Evolutionary conservation across 2,888 invertebrate species (phyloP), one percentile per base, ranked within the genome.

Genomic region (Pyrgus malvae): DNA sequence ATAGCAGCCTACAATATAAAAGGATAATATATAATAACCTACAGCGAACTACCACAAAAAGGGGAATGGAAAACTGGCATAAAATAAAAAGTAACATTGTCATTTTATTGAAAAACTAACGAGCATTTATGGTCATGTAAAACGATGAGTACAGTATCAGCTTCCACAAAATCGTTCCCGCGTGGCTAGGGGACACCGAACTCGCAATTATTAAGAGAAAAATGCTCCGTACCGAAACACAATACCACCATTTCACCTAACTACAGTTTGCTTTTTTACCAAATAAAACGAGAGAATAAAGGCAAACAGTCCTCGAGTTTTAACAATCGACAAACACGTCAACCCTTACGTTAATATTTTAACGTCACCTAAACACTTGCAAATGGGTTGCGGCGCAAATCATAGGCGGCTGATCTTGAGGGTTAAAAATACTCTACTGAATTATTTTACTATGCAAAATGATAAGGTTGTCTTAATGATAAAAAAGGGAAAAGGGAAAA

Each of bases 331-430:
- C 70, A 77, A 80, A 79, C 71, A 77, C 65, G 63, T 61, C 70
- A 74, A 75, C 82, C 82, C 79, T 74, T 67, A 58, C 61, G 65
- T 79, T 72, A 76, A 86, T 81, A 83, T 80, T 83, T 84, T 75
- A 82, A 76, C 73, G 78, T 83, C 77, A 71, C 67, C 68, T 69
- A 65, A 67, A 60, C 63, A 58, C 59, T 57, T 58, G 56, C 58
- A 57, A 63, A 60, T 50, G 56, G 54, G 62, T 59, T 25, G 14
- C 9, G 56, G 57, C 8, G 5, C 41, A 56, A 57, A 44, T 51
- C 9, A 12, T 35, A 44, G 4, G 44, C 37, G 38, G n/a, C n/a
- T n/a, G n/a, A n/a, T n/a, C n/a, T n/a, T 31, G 29, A 3, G 12
- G 29, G 8, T 29, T n/a, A n/a, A n/a, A n/a, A n/a, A n/a, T n/a